Evolutionary conservation across 2,888 invertebrate genomes (phyloP), one percentile per base, ranked within the genome.

Genomic region (Esperia sulphurella): DNA sequence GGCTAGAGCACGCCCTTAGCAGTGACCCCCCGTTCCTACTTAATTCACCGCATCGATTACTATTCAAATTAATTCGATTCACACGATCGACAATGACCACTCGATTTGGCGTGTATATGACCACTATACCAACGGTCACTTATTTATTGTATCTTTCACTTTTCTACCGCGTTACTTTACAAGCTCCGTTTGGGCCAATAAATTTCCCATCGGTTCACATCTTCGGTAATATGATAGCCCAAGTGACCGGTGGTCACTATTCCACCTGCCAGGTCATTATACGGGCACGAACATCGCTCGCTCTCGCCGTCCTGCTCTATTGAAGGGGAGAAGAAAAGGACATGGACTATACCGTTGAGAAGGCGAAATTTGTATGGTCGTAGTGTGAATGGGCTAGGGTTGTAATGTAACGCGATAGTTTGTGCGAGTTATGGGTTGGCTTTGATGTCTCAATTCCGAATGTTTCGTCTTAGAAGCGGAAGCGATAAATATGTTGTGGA

Each of bases 381-480:
- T 47, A 51, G 53, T 53, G 63, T 68, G 71, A 71, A 68, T 67
- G 71, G 70, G 63, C 65, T 74, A 75, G 76, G 79, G 76, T 73
- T 76, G 79, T 31, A 31, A 70, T 66, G 80, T 77, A 86, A 87
- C 71, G 71, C 64, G 86, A 87, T 85, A 85, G 77, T 73, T 72
- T 71, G 62, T 68, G 76, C 75, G 65, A 83, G 75, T 78, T 79
- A 83, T 79, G 70, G 76, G 64, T 60, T 61, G 61, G 65, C 59
- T 64, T 73, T 85, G 87, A 88, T 81, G 76, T 76, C 85, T 88
- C 86, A 84, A 88, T 88, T 83, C 84, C 73, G 55, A 68, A 72
- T 79, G 83, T 79, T 72, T 78, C 79, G 78, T 78, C 68, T 65
- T 54, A n/a, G 63, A 64, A 14, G 14, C 79, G 87, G 87, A 86